phyloP scores from a whole-genome alignment of 2,797 vertebrate genomes.

The Masticophis lateralis region DNA sequence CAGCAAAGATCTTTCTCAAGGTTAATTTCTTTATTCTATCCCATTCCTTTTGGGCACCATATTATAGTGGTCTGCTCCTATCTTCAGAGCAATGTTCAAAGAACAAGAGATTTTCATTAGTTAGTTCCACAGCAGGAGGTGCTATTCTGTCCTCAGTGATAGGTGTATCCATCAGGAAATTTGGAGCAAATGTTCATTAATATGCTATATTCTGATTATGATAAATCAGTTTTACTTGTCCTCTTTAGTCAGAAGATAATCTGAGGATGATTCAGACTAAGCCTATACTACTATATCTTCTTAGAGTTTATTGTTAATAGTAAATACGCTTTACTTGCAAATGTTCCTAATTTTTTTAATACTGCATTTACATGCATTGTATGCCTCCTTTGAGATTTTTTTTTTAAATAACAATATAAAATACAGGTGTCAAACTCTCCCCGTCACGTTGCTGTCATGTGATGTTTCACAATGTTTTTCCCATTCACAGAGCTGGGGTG shows the following conservation, averaged over 20 bases:
- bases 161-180: background rate
- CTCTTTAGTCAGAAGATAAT: background rate
- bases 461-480: too few species aligned
- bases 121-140: background rate
- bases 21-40: background rate
- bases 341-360: background rate
- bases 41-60: background rate
- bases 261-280: background rate
- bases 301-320: background rate
- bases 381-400: background rate
- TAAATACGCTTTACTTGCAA: background rate
- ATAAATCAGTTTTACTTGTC: background rate
- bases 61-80: background rate
- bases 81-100: background rate
- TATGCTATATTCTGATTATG: background rate
- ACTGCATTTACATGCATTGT: background rate
- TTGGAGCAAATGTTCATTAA: background rate
- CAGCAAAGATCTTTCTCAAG: background rate
- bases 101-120: background rate
- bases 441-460: accelerated
- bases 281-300: background rate
- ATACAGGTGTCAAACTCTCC: too few species aligned
- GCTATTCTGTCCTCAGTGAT: background rate
- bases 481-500: too few species aligned
- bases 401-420: background rate